Evolutionary conservation across 2,113 vertebrate species (phyloP).

Genomic region (Mungos mungo): DNA sequence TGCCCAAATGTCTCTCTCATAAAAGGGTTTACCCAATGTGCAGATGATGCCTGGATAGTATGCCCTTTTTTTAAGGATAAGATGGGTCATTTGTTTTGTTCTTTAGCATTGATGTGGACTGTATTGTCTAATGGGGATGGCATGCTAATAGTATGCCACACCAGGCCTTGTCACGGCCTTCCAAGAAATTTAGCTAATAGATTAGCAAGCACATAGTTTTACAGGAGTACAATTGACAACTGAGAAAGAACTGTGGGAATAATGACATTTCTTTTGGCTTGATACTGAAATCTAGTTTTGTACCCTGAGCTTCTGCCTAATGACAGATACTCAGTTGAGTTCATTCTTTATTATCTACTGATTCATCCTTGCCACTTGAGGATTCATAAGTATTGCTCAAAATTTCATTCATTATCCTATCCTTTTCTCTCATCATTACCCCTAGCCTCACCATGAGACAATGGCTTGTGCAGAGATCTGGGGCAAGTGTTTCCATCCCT

Average conservation of each 20-base stretch:
- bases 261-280: background rate
- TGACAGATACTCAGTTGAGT: background rate
- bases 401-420: background rate
- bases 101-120: background rate
- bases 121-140: background rate
- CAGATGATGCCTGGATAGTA: background rate
- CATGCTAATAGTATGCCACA: background rate
- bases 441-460: background rate
- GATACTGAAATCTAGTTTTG: background rate
- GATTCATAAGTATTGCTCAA: background rate
- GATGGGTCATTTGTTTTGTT: background rate
- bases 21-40: background rate
- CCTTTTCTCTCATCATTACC: background rate
- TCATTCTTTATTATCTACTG: background rate
- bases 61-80: background rate
- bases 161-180: background rate
- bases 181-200: background rate
- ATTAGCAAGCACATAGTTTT: background rate
- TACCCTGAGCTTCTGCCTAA: background rate
- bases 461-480: background rate
- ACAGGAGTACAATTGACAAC: background rate
- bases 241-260: constrained; percentile 1
- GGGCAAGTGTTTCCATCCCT: background rate
- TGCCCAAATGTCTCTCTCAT: background rate
- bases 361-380: background rate